A percentile compares a stretch with the other conserved stretches of the same genome.
These are phyloP conservation scores for Platycercus adscitus DNA, from an alignment of 2,113 vertebrate species.

Conservation along the genomic window DNA sequence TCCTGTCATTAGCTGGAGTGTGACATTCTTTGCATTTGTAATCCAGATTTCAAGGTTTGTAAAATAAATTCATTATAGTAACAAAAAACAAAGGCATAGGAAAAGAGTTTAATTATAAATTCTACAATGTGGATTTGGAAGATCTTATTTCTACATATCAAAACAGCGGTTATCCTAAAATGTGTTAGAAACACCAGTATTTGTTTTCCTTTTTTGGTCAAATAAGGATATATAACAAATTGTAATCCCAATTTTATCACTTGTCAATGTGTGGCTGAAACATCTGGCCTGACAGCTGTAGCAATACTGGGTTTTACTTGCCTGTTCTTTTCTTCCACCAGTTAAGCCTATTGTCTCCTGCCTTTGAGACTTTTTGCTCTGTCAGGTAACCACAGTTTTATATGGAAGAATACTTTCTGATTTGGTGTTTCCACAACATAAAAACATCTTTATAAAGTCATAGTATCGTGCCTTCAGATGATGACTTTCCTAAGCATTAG, in stretches of 20 bases:
- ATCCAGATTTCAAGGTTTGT: neutral
- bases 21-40: slow-evolving; percentile 35
- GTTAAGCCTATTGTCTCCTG: neutral
- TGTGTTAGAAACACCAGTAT: neutral
- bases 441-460: neutral
- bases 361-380: neutral
- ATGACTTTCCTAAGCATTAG: neutral
- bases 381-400: neutral
- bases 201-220: neutral
- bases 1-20: slow-evolving; percentile 21
- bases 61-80: neutral
- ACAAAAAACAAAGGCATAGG: neutral
- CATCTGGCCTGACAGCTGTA: slow-evolving; percentile 10
- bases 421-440: neutral
- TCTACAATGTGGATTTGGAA: neutral
- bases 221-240: neutral
- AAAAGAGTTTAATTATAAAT: neutral
- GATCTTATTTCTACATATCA: neutral
- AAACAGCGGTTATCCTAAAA: neutral
- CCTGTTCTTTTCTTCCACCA: neutral
- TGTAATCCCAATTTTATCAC: neutral
- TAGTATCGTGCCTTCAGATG: neutral
- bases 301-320: neutral
- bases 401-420: neutral
- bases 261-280: neutral